Conservation (phyloP, 2,888 invertebrate genomes). For the Cosmorhoe ocellata region DNA sequence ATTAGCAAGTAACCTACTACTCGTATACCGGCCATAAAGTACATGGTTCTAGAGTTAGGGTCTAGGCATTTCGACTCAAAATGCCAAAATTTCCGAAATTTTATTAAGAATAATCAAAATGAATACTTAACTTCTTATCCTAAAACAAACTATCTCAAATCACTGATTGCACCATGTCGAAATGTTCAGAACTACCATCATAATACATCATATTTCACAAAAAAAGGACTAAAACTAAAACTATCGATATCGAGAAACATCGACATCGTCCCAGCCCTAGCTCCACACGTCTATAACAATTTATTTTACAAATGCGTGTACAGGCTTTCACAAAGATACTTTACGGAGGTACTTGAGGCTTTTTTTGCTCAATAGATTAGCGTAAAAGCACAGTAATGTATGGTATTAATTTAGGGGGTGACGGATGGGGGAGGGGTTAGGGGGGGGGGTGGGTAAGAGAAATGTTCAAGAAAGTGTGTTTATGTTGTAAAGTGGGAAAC, state of each 20-base stretch:
- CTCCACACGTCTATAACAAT: conserved; percentile 46
- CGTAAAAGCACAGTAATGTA: conserved; percentile 33
- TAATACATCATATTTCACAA: too few species aligned
- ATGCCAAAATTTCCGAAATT: too few species aligned
- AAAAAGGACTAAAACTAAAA: background rate
- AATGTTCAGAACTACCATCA: too few species aligned
- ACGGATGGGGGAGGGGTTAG: conserved; percentile 8
- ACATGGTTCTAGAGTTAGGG: too few species aligned
- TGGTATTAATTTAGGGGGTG: conserved; percentile 30
- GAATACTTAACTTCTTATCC: too few species aligned
- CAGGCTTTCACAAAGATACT: conserved; percentile 29
- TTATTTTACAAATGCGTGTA: conserved; percentile 51
- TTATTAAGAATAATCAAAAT: too few species aligned
- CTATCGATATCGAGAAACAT: conserved; percentile 13
- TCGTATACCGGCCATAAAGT: too few species aligned
- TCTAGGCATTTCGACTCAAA: too few species aligned
- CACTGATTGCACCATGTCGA: too few species aligned
- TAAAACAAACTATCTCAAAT: too few species aligned
- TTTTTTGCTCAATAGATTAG: conserved; percentile 35
- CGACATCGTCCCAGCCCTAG: conserved; percentile 23
- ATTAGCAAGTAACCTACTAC: too few species aligned
- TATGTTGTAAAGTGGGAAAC: background rate
- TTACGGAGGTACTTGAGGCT: conserved; percentile 12
- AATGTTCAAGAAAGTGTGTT: conserved; percentile 1
- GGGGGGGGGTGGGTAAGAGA: conserved; percentile 7